Conservation (phyloP, 2,888 invertebrate genomes). For the Pollenia labialis region DNA sequence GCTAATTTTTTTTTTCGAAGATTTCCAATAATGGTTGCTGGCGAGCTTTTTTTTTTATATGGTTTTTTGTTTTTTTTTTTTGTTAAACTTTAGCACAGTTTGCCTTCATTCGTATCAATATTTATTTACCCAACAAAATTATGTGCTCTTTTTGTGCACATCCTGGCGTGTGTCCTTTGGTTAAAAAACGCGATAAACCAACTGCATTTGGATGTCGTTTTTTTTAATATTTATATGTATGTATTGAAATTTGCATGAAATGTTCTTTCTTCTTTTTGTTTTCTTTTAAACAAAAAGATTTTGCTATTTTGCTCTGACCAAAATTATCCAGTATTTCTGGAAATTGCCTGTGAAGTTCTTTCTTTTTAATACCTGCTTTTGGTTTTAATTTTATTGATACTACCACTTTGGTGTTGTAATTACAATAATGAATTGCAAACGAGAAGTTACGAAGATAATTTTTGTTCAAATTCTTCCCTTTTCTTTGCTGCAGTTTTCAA, state of each 20-base stretch:
- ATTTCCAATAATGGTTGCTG: neutral
- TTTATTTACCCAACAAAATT: constrained; percentile 47
- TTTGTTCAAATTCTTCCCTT: neutral
- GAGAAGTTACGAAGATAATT: constrained; percentile 26
- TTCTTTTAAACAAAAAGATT: neutral
- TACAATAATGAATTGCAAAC: constrained; percentile 47
- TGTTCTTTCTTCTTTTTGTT: neutral
- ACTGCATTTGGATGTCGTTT: constrained; percentile 77
- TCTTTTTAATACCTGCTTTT: constrained; percentile 74
- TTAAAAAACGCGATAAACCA: constrained; percentile 78
- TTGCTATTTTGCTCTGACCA: neutral
- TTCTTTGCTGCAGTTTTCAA: constrained; percentile 5
- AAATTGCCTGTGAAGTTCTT: neutral
- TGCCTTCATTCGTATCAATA: constrained; percentile 43
- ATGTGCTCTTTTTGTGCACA: constrained; percentile 30
- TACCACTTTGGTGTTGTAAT: constrained; percentile 60
- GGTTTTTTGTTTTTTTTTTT: constrained; percentile 28
- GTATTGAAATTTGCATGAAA: neutral
- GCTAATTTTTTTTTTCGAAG: neutral
- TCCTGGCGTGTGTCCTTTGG: constrained; percentile 65
- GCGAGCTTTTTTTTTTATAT: neutral
- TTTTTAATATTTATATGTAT: constrained; percentile 2
- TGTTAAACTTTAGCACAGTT: constrained; percentile 31
- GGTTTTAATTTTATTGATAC: constrained; percentile 58
- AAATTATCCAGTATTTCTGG: constrained; percentile 57